phyloP scores from a whole-genome alignment of 2,797 vertebrate genomes.

The Oreonectes daqikongensis region DNA sequence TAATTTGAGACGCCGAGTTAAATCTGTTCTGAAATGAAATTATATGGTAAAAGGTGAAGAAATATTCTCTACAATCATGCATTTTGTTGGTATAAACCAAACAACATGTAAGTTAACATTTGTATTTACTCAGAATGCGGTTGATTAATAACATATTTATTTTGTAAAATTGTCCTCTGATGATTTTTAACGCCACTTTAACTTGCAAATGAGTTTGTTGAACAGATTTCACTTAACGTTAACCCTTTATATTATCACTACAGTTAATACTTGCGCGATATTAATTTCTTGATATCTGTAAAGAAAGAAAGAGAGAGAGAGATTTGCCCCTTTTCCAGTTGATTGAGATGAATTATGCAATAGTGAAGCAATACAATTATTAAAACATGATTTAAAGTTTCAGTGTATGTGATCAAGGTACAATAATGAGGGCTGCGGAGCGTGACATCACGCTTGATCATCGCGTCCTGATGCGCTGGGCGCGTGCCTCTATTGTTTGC shows the following conservation, averaged over 20 bases:
- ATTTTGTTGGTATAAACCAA: not conserved
- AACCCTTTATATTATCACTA: not conserved
- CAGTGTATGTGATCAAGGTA: not conserved
- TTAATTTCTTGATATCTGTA: too few relatives aligned
- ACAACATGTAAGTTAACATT: not conserved
- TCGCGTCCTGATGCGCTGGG: constrained; percentile 45
- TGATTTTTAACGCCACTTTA: not conserved
- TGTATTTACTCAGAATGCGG: not conserved
- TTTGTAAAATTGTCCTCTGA: not conserved
- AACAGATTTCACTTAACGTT: not conserved
- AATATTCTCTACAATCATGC: too few relatives aligned
- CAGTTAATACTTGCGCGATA: not conserved
- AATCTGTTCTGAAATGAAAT: not conserved
- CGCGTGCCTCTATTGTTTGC: constrained; percentile 50
- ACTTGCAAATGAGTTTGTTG: too few relatives aligned
- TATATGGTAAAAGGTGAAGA: not conserved
- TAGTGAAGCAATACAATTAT: not conserved
- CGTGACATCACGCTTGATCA: not conserved
- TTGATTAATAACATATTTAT: too few relatives aligned
- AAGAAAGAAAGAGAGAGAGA: too few relatives aligned
- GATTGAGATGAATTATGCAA: not conserved
- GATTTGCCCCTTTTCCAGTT: too few relatives aligned
- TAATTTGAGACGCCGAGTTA: not conserved
- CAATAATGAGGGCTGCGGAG: not conserved
- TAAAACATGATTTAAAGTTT: not conserved